Evolutionary conservation across 1,140 invertebrate species (phyloP), one percentile per base, ranked within the genome.

Genomic region (Argopecten irradians): DNA sequence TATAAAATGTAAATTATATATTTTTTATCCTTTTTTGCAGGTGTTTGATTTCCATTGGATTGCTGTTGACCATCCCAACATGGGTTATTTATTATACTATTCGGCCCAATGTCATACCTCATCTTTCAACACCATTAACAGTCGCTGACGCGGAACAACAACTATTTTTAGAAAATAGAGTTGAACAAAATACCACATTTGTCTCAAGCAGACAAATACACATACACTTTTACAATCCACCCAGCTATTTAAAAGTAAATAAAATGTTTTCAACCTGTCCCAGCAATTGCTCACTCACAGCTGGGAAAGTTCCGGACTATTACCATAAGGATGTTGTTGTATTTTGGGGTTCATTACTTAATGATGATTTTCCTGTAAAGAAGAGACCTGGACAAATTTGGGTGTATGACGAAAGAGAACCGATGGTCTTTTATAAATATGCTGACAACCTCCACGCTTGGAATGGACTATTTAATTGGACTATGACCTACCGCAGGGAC

Each of bases 401-500:
- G 55, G 55, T 71, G 22, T 28, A 28, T 1, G 5, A 71, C 28
- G 55, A n/a, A 1, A 71, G 55, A 28, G n/a, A 71, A 16, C 55
- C 55, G 28, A 22, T n/a, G 22, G 5, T n/a, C n/a, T n/a, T n/a
- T n/a, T n/a, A n/a, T n/a, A n/a, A n/a, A 28, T 11, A 71, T 71
- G n/a, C n/a, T 28, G 5, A 71, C 2, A 22, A 46, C 3, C 13
- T 71, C n/a, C 28, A 2, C 0, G 13, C 5, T 22, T 71, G 55
- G 55, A 71, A 28, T 1, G n/a, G n/a, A 1, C 55, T 71, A 28
- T 71, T 71, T 16, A 97, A 97, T 93, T 97, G 97, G 97, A 97
- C 97, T 0, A 97, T 97, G 97, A 97, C 96, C 0, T 98, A 97
- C 92, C 96, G 97, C 94, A 96, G 93, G 14, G 96, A 97, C 90